Percentiles rank a stretch among this genome's conserved stretches.
Conservation (phyloP, 2,113 vertebrate species). For the Calypte anna region DNA sequence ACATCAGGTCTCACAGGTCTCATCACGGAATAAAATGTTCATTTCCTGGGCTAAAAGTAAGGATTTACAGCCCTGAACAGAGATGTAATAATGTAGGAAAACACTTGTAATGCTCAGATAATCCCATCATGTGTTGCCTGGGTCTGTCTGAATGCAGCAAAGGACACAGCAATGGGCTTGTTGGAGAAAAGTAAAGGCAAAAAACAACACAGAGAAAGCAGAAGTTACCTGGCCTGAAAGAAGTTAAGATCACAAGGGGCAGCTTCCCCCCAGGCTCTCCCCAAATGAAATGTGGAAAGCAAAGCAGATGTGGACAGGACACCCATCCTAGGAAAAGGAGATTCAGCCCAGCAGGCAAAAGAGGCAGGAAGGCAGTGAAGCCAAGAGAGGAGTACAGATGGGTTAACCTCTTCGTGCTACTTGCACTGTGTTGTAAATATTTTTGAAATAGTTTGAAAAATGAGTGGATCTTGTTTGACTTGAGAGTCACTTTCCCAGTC, state of each 20-base stretch:
- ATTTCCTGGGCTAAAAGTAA: not conserved
- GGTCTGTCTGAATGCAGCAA: not conserved
- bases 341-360: not conserved
- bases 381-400: not conserved
- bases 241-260: not conserved
- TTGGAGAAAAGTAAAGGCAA: not conserved
- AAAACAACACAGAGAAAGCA: not conserved
- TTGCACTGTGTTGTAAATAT: fast-evolving
- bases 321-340: not conserved
- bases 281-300: not conserved
- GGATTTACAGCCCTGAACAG: not conserved
- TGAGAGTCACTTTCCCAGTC: too few relatives aligned
- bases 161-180: not conserved
- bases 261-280: not conserved
- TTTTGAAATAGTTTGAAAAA: not conserved
- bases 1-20: not conserved
- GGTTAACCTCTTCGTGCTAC: too few relatives aligned
- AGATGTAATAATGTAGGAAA: not conserved
- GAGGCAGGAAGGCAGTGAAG: not conserved
- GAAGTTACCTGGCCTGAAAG: fast-evolving
- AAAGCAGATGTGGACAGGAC: not conserved
- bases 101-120: not conserved
- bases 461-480: fast-evolving
- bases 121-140: not conserved
- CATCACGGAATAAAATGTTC: not conserved